Evolutionary conservation across 2,888 invertebrate genomes (phyloP).

Genomic region (Choristoneura rosaceana): DNA sequence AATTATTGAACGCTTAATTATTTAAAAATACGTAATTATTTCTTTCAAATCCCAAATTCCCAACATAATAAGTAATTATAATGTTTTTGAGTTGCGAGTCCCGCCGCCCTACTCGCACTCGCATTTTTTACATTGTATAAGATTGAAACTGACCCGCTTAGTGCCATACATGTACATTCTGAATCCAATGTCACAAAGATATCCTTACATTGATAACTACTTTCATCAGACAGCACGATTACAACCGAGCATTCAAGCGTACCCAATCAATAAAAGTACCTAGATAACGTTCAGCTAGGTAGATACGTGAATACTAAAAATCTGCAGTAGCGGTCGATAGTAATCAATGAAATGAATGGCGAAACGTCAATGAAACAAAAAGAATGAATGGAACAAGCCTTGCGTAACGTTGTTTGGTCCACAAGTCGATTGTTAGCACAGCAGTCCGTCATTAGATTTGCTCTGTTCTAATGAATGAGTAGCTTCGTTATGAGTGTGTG

Average conservation of each 20-base stretch:
- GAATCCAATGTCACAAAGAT: neutral
- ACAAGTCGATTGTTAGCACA: conserved; percentile 38
- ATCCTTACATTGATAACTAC: neutral
- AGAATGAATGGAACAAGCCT: conserved; percentile 60
- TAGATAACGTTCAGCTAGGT: conserved; percentile 6
- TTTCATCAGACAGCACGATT: neutral
- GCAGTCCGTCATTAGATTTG: conserved; percentile 27
- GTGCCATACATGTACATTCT: neutral
- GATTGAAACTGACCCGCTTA: neutral
- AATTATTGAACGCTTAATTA: no score
- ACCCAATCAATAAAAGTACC: conserved; percentile 1
- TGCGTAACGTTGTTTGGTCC: conserved; percentile 49
- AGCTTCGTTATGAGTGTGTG: conserved; percentile 31
- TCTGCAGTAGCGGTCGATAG: conserved; percentile 13
- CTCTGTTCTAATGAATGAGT: conserved; percentile 38
- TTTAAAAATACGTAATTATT: no score
- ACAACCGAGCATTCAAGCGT: neutral
- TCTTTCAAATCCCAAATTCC: no score
- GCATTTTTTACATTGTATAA: no score
- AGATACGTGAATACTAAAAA: conserved; percentile 11
- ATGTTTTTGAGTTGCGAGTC: no score
- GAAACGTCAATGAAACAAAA: conserved; percentile 59
- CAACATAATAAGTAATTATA: no score
- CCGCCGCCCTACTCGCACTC: no score
- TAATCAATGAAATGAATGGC: conserved; percentile 51